Evolutionary conservation across 2,113 vertebrate species (phyloP).

Genomic region (Hipposideros armiger): DNA sequence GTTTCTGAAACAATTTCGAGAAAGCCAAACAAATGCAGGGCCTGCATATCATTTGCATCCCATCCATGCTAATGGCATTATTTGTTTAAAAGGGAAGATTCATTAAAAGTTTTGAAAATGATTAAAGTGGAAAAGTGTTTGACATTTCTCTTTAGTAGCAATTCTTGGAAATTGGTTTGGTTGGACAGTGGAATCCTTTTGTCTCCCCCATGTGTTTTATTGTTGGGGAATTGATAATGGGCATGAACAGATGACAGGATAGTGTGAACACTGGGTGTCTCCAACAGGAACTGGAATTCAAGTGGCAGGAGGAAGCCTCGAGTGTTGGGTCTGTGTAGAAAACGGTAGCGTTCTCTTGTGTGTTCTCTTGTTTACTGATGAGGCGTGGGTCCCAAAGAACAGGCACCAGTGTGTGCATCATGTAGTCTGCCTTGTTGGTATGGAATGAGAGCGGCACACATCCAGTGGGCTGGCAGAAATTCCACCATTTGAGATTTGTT

Average conservation of each 20-base stretch:
- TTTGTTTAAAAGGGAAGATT: constrained; percentile 80
- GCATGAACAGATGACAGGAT: background rate
- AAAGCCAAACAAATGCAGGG: constrained; percentile 67
- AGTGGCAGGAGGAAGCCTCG: background rate
- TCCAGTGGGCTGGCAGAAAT: background rate
- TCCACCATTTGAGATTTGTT: background rate
- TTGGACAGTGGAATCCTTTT: background rate
- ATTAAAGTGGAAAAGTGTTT: constrained; percentile 72
- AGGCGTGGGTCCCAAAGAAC: background rate
- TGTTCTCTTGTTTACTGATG: background rate
- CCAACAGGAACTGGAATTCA: background rate
- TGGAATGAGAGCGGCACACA: background rate
- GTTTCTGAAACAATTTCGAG: constrained; percentile 78
- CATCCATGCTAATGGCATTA: constrained; percentile 73
- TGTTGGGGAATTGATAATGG: background rate
- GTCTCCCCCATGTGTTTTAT: background rate
- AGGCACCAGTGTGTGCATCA: background rate
- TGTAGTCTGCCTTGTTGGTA: background rate
- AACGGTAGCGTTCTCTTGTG: background rate
- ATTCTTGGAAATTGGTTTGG: constrained; percentile 51
- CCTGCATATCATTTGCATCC: constrained; percentile 75
- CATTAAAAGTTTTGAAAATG: constrained; percentile 78
- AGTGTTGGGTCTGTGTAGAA: no score
- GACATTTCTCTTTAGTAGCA: constrained; percentile 43
- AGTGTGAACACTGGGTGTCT: background rate